Base-by-base conservation (phyloP, 1,140 invertebrate genomes). In the Lucilia sericata region DNA sequence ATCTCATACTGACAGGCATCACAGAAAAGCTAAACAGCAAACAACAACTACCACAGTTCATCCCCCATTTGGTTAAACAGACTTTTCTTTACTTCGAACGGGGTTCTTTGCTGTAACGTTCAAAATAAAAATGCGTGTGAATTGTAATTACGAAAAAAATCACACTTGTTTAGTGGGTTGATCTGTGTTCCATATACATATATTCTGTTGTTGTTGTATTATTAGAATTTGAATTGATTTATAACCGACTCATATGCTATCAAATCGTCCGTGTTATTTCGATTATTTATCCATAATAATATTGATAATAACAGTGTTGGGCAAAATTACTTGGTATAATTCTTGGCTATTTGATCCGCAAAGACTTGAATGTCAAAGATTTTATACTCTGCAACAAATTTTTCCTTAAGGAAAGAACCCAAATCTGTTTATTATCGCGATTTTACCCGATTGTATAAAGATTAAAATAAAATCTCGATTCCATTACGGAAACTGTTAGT, bases 241-340 rank as follows among this genome's bases (percentile, higher is more conserved):
- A 70, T 70, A 70, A 25, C 65, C 65, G n/a, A 21, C 21, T 80
- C 42, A 80, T 80, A 80, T 80, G 76, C 49, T 80, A 49, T 80
- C 47, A 80, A 80, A 80, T 80, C 42, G 76, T 80, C 76, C 76
- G 76, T 80, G 42, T 80, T 25, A 80, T 51, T 80, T 19, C 8
- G 47, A 80, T 80, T 51, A 80, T 70, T 70, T 21, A 70, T 70
- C n/a, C 65, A 70, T 70, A 21, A 2, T 60, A 60, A n/a, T 60
- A 60, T 60, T 60, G n/a, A 60, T 17, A 60, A 60, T 60, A 14
- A 60, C 55, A 60, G 55, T 60, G 55, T 60, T 14, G 13, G n/a
- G 5, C 13, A 60, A 60, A 60, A 60, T 1, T 60, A n/a, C n/a
- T n/a, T n/a, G n/a, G n/a, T n/a, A n/a, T n/a, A n/a, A n/a, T n/a